Evolutionary conservation across 2,113 vertebrate genomes (phyloP).

Genomic region (Neopipo cinnamomea): DNA sequence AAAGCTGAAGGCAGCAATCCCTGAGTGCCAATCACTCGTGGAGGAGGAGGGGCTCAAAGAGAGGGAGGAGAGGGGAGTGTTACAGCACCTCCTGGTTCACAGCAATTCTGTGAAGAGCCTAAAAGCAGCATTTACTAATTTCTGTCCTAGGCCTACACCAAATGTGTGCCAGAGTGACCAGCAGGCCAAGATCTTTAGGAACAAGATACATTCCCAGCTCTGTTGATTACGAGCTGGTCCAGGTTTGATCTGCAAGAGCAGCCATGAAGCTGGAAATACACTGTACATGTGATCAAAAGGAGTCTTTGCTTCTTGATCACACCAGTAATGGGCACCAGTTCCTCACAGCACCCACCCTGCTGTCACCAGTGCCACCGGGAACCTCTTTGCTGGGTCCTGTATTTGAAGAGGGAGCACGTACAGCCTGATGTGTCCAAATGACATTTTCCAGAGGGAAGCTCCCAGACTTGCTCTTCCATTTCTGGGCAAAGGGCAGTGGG

Average conservation of each 20-base stretch:
- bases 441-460: not conserved
- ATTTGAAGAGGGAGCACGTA: not conserved
- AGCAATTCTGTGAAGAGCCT: not conserved
- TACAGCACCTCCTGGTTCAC: not conserved
- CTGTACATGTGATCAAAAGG: not conserved
- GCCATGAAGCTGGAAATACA: not conserved
- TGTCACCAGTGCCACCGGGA: not conserved
- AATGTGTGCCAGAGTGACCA: not conserved
- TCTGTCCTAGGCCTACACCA: not conserved
- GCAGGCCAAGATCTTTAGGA: not conserved
- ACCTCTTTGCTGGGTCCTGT: not conserved
- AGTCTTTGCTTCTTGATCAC: not conserved
- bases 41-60: not conserved
- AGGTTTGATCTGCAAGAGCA: not conserved
- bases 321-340: accelerated
- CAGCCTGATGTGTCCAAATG: not conserved
- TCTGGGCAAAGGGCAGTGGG: not conserved
- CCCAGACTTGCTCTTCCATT: not conserved
- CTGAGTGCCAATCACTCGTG: not conserved
- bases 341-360: not conserved
- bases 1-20: not conserved
- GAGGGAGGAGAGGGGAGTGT: not conserved
- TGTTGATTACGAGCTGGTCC: not conserved
- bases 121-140: not conserved
- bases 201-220: not conserved